Conservation (phyloP, 2,888 invertebrate genomes). For the Tetragonula carbonaria region DNA sequence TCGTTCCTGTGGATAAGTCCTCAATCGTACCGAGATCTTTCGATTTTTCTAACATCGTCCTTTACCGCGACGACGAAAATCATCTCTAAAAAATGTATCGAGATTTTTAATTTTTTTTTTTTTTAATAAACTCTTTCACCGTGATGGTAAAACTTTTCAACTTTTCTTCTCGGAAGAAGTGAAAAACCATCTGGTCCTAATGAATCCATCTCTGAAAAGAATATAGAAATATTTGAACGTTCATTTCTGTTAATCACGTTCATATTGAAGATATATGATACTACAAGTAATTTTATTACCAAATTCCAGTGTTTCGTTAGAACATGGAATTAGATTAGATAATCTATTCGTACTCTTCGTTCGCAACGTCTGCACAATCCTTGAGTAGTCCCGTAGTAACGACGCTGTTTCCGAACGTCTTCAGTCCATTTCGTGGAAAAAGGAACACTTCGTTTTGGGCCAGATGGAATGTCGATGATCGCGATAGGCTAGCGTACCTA, state of each 20-base stretch:
- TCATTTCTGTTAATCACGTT: too few relatives aligned
- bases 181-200: background rate
- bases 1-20: too few relatives aligned
- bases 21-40: too few relatives aligned
- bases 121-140: too few relatives aligned
- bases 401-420: constrained; percentile 56
- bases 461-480: constrained; percentile 79
- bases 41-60: too few relatives aligned
- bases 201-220: background rate
- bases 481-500: constrained; percentile 74
- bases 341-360: background rate
- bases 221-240: too few relatives aligned
- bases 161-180: background rate
- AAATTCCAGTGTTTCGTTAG: background rate
- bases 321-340: too few relatives aligned
- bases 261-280: background rate
- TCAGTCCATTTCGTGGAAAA: constrained; percentile 54
- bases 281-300: background rate
- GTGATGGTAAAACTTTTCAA: background rate
- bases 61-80: too few relatives aligned
- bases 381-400: constrained; percentile 5
- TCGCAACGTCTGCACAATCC: background rate
- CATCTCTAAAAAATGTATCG: too few relatives aligned
- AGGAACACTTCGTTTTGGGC: constrained; percentile 46
- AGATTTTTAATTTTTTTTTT: too few relatives aligned